phyloP scores from a whole-genome alignment of 2,888 invertebrate genomes.

The Drosophila borborema region DNA sequence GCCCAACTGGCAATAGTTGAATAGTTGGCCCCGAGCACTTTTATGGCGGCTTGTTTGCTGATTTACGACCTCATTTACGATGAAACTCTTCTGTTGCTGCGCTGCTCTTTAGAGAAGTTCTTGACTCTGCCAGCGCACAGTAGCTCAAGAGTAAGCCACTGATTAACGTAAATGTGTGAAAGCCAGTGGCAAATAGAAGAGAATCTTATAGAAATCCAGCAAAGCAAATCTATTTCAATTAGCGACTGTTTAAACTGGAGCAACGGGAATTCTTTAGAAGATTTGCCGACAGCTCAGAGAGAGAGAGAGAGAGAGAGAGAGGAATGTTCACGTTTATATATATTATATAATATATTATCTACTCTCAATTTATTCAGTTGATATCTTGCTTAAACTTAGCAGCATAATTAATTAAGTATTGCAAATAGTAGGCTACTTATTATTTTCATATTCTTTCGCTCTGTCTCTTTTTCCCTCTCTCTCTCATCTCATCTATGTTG shows the following conservation, averaged over 20 bases:
- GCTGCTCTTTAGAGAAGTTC: background rate
- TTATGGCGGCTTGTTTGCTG: slow-evolving; percentile 66
- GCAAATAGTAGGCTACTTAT: too few relatives aligned
- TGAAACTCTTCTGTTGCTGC: slow-evolving; percentile 33
- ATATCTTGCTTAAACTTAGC: too few relatives aligned
- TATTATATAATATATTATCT: too few relatives aligned
- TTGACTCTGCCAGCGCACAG: slow-evolving; percentile 43
- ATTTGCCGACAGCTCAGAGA: slow-evolving; percentile 1
- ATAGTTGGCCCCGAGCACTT: slow-evolving; percentile 52
- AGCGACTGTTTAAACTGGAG: slow-evolving; percentile 35
- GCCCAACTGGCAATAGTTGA: slow-evolving; percentile 38
- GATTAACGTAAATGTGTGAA: slow-evolving; percentile 80
- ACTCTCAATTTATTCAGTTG: too few relatives aligned
- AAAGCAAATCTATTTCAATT: slow-evolving; percentile 32
- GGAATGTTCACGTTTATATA: too few relatives aligned
- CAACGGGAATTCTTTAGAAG: slow-evolving; percentile 5
- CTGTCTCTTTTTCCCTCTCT: too few relatives aligned
- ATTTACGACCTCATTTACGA: slow-evolving; percentile 75
- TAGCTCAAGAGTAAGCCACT: slow-evolving; percentile 59
- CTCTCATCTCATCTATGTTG: too few relatives aligned
- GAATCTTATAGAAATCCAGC: background rate
- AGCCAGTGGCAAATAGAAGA: slow-evolving; percentile 31
- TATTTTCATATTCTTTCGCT: too few relatives aligned
- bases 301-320: too few relatives aligned
- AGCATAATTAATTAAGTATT: too few relatives aligned